Conservation (phyloP, 1,140 invertebrate species). For the Drosophila pruinosa region DNA sequence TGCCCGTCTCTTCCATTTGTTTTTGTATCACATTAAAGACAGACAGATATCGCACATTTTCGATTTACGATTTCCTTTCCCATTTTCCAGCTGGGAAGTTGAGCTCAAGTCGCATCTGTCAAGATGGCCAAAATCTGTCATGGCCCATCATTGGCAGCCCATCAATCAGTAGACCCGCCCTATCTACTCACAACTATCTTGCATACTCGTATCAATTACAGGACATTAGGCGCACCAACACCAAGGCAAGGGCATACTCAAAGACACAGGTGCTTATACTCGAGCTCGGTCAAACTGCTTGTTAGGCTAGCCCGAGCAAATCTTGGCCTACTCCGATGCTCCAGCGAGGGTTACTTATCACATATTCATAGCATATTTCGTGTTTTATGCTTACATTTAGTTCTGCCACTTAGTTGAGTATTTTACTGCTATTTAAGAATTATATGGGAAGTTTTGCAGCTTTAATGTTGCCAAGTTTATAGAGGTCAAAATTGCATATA, state of each 20-base stretch:
- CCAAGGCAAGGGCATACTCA: background rate
- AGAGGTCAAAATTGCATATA: too few species aligned
- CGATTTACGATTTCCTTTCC: background rate
- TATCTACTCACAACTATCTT: background rate
- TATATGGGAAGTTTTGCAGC: background rate
- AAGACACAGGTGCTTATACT: background rate
- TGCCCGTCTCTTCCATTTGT: background rate
- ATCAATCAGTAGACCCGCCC: background rate
- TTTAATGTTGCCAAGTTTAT: too few species aligned
- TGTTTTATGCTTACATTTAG: background rate
- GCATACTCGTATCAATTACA: conserved; percentile 15
- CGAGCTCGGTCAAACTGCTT: background rate
- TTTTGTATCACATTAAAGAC: background rate
- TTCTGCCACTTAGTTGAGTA: background rate
- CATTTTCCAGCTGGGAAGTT: too few species aligned
- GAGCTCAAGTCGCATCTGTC: background rate
- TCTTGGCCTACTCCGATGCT: background rate
- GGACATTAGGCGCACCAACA: conserved; percentile 4
- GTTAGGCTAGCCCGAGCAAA: background rate
- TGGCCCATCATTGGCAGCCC: conserved; percentile 10
- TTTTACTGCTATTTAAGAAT: background rate
- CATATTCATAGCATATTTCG: background rate
- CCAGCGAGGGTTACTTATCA: background rate
- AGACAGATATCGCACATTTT: too few species aligned
- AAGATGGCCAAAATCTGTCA: conserved; percentile 8